Conservation (phyloP, 2,888 invertebrate species). For the Mechanitis messenoides region DNA sequence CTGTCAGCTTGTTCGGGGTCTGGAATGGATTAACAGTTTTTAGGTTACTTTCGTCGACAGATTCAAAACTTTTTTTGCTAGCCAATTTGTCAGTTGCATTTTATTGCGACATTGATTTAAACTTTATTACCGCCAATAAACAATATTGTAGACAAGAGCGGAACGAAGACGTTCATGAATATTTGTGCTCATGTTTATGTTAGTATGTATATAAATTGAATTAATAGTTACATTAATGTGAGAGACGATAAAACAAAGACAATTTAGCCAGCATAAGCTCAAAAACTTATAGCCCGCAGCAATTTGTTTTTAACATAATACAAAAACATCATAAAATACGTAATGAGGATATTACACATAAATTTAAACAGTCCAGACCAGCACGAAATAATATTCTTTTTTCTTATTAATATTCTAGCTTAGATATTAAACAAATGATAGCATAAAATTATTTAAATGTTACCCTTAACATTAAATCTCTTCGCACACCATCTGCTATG, state of each 20-base stretch:
- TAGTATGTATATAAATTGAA: not conserved
- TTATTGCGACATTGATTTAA: not conserved
- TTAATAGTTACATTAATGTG: not conserved
- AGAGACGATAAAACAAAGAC: not conserved
- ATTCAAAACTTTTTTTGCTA: not conserved
- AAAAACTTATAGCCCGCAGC: not conserved
- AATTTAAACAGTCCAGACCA: not conserved
- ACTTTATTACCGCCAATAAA: not conserved
- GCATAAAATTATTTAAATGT: not conserved
- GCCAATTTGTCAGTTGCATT: not conserved
- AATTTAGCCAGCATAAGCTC: not conserved
- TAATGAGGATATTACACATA: constrained; percentile 1
- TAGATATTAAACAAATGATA: not conserved
- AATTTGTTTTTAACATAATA: not conserved
- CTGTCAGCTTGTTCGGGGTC: too few species aligned
- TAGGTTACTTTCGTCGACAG: too few species aligned
- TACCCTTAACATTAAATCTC: constrained; percentile 17
- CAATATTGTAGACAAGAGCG: not conserved
- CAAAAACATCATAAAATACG: not conserved
- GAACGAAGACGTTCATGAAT: not conserved
- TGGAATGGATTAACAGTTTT: too few species aligned
- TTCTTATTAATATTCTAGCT: not conserved
- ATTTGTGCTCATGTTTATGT: not conserved
- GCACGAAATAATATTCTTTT: not conserved
- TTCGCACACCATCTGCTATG: constrained; percentile 16